Base-by-base conservation (phyloP, 2,888 invertebrate genomes). In the Amphipyra berbera region DNA sequence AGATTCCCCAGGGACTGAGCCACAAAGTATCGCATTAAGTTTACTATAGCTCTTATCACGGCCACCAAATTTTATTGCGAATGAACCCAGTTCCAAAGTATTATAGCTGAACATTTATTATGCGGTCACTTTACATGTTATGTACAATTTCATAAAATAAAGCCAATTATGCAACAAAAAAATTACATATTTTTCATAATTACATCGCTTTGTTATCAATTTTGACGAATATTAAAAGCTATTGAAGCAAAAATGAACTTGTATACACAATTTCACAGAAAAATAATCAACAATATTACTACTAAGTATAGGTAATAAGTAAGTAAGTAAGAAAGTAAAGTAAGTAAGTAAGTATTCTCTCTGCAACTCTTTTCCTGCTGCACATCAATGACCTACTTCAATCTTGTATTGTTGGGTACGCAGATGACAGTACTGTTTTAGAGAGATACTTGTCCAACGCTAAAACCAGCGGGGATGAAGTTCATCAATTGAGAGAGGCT, bases 21-120 rank as follows among this genome's bases (percentile, higher is more conserved):
- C 47, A 73, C 63, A 68, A 61, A 73, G 54, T 60, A 68, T 47
- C 56, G 46, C 50, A 62, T 77, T 66, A 64, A 76, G 63, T 79
- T 72, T 54, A 62, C 59, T 77, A 53, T 65, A 60, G 61, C 61
- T 70, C 59, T 73, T 70, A 73, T 66, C 65, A 68, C 54, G 54
- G 50, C 46, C 49, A 64, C 52, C 65, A 70, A 71, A 78, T 49
- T 77, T 77, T 70, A 73, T 68, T 63, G 66, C 69, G 67, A 74
- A 74, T 55, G 44, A 74, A 68, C 62, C 69, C 53, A 77, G 63
- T 77, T 68, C 55, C 58, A 56, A 70, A 73, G 62, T 63, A 77
- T 58, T 68, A 68, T 55, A 64, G 58, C 60, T 66, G 48, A 73
- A 77, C 68, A 75, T 82, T 81, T 82, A 81, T 79, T 77, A 79